Evolutionary conservation across 2,888 invertebrate species (phyloP), one percentile per base, ranked within the genome.

Genomic region (Lydus trimaculatus): DNA sequence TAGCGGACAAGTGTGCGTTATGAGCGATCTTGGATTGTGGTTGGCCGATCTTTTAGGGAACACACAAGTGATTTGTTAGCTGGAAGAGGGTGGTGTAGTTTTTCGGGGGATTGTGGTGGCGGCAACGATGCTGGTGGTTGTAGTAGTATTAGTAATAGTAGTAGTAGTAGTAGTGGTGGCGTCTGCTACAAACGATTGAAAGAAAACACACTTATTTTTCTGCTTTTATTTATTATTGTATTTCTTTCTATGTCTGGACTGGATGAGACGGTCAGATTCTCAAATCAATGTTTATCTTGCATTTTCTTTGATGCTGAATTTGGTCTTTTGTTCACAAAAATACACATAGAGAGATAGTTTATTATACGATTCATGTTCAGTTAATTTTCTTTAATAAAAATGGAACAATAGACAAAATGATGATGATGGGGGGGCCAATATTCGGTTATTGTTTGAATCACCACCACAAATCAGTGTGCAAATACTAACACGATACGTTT

Each of bases 251-350:
- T 23, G 48, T 48, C 48, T 48, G 20, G 20, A 20, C 48, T 48
- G 11, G 48, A 20, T 48, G 58, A 69, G 73, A 72, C 76, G 75
- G 70, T 75, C 72, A 70, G 76, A 73, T 72, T 72, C 75, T 72
- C 74, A 76, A 79, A 80, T 80, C 79, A 77, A 80, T 78, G 76
- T 78, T 80, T 78, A 77, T 78, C 79, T 77, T 76, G 74, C 72
- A 75, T 73, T 76, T 72, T 62, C 73, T 73, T 72, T 70, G 72
- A 72, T 73, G 72, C 72, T 65, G 52, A 33, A 43, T 64, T 60
- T 58, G 48, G 48, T 20, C 17, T 48, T 48, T 48, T 48, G 48
- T 48, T 48, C 20, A 11, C 7, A 8, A 48, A 48, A 48, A 48
- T 48, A 48, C 20, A 48, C 48, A 36, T 36, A 36, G 13, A 43